Evolutionary conservation across 2,888 invertebrate genomes (phyloP), one percentile per base, ranked within the genome.

Genomic region (Athalia rosae): DNA sequence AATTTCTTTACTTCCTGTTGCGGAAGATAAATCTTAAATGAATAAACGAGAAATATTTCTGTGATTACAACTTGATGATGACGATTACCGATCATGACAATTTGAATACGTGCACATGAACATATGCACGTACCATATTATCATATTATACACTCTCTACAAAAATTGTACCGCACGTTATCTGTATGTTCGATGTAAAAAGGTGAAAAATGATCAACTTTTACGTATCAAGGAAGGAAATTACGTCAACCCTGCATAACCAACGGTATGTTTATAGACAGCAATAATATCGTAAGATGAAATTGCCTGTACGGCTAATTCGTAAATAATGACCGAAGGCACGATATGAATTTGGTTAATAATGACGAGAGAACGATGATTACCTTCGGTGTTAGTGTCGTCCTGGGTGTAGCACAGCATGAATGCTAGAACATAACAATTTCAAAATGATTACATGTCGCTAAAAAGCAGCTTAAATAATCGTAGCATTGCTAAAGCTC

Each of bases 361-460:
- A 63, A 62, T 84, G 67, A 74, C 76, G 50, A 74, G 50, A 74
- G 11, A 59, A 50, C n/a, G n/a, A 62, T 77, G 59, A 87, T 90
- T 95, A 96, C 96, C 96, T 94, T 96, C 96, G 90, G 95, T 94
- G 91, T 95, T 95, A 88, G 95, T 93, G 91, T 96, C 96, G 92
- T 96, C 96, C 93, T 96, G 96, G 87, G 96, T 96, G 93, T 96
- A 96, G 94, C 96, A 96, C 92, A 96, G 94, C 96, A 96, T 96
- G 94, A 96, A 96, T 91, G 96, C 96, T 96, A 94, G 90, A 95
- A 95, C 92, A 93, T 91, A 93, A 91, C 87, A 90, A 88, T 85
- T 85, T 84, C 78, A 82, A 79, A 83, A 82, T 83, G 63, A 81
- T 76, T 81, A 66, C 48, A n/a, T 63, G 62, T 66, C 6, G 69